Conservation (phyloP, 1,140 invertebrate genomes). For the Leucophenga varia region DNA sequence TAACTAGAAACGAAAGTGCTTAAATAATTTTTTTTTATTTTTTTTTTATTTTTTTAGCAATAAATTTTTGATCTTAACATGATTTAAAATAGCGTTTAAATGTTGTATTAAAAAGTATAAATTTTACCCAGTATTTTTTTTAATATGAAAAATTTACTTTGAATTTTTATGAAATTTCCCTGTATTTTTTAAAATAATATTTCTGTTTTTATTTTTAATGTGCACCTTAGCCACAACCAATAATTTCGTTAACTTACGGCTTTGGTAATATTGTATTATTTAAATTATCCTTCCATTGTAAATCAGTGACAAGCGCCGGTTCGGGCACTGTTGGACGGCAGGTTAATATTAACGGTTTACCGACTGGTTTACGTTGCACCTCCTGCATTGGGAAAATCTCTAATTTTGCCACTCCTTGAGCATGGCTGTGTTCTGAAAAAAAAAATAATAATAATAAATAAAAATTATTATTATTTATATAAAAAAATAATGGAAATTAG, state of each 20-base stretch:
- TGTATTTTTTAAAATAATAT: no score
- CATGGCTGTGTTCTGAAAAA: conserved; percentile 38
- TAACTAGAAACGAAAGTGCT: no score
- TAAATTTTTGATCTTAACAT: no score
- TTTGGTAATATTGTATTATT: conserved; percentile 66
- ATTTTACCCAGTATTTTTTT: no score
- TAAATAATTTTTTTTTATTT: conserved; percentile 4
- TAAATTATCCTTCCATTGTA: conserved; percentile 72
- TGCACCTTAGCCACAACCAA: not conserved
- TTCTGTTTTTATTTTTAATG: conserved; percentile 2
- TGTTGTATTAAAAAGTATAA: no score
- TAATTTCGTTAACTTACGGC: conserved; percentile 58
- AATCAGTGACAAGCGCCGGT: conserved; percentile 62
- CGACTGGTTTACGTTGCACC: conserved; percentile 67
- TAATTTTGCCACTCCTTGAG: conserved; percentile 56
- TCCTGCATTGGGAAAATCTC: conserved; percentile 68
- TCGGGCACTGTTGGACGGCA: conserved; percentile 68
- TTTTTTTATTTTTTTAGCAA: no score
- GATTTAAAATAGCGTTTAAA: not conserved
- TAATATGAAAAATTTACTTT: no score
- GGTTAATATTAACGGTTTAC: conserved; percentile 69
- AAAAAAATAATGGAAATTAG: not conserved
- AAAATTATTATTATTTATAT: not conserved
- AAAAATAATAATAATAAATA: not conserved
- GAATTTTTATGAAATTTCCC: no score